Evolutionary conservation across 1,140 invertebrate species (phyloP), one percentile per base, ranked within the genome.

Genomic region (Steinernema khuongi): DNA sequence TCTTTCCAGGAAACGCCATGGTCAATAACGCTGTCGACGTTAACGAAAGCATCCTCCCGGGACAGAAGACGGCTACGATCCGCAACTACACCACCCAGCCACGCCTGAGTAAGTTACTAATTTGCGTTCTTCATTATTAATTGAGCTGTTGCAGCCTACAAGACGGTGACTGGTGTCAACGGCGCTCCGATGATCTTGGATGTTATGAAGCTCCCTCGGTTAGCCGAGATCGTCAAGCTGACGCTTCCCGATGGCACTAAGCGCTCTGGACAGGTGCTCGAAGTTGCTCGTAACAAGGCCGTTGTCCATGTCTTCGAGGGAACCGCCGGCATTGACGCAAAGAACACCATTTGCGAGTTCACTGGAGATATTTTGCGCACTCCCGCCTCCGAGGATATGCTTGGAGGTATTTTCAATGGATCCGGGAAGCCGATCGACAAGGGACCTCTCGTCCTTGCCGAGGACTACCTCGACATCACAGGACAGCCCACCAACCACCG

Each of bases 401-500:
- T 97, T 86, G 95, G 95, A 84, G 90, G 95, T 86, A 93, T 97
- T 1, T 98, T 98, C 88, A 97, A 98, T n/a, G n/a, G n/a, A n/a
- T n/a, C n/a, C n/a, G n/a, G n/a, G n/a, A n/a, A n/a, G n/a, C n/a
- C n/a, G n/a, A 97, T 97, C 82, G 95, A 98, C 87, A 96, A 94
- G 86, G 95, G 95, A 74, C 95, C 95, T 72, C 91, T 92, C 81
- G 95, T 97, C 80, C 87, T 97, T 76, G 94, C 95, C n/a, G 95
- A 97, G 87, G 95, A 96, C 86, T 97, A 90, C 87, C 87, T 98
- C 67, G 95, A 97, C 87, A 97, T 97, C 87, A 91, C 96, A 86
- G 91, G 95, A 76, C 94, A 97, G 86, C 94, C 95, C 72, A 97
- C 97, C 82, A 98, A 98, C 87, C 95, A 95, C 0, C 96, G 93